Conservation (phyloP, 2,113 vertebrate genomes). For the Thamnophis sirtalis region DNA sequence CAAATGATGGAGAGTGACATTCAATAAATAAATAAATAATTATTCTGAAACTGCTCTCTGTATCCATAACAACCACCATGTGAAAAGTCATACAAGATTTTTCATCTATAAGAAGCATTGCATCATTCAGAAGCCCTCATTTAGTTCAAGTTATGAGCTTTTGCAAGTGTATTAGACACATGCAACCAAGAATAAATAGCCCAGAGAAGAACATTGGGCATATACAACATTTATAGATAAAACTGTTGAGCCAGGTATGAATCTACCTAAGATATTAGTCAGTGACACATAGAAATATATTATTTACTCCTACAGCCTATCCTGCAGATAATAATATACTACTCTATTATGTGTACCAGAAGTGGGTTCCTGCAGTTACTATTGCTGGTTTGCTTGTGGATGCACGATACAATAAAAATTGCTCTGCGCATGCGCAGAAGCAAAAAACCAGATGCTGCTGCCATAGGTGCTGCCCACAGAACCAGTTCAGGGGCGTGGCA, state of each 20-base stretch:
- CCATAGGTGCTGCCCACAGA: no score
- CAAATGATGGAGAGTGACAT: conserved; percentile 13
- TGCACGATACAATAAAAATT: no score
- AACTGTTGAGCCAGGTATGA: neutral
- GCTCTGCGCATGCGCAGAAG: no score
- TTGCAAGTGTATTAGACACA: neutral
- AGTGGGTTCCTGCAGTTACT: no score
- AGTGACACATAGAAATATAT: neutral
- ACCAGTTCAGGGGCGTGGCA: no score
- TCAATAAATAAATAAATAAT: conserved; percentile 17
- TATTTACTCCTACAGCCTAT: neutral
- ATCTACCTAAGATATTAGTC: neutral
- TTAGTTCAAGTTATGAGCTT: conserved; percentile 27
- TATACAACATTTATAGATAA: neutral
- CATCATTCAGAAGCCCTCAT: conserved; percentile 19
- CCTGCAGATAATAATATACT: neutral
- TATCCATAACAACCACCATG: neutral
- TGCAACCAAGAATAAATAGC: neutral
- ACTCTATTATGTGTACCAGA: neutral
- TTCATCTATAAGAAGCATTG: conserved; percentile 16
- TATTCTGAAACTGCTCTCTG: neutral
- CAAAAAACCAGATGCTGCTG: no score
- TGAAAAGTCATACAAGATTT: conserved; percentile 22
- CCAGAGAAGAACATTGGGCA: neutral
- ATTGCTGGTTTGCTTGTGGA: no score